Percentiles rank a stretch among this genome's conserved stretches.
Conservation (phyloP, 2,888 invertebrate genomes). For the Scaptomyza tumidula region DNA sequence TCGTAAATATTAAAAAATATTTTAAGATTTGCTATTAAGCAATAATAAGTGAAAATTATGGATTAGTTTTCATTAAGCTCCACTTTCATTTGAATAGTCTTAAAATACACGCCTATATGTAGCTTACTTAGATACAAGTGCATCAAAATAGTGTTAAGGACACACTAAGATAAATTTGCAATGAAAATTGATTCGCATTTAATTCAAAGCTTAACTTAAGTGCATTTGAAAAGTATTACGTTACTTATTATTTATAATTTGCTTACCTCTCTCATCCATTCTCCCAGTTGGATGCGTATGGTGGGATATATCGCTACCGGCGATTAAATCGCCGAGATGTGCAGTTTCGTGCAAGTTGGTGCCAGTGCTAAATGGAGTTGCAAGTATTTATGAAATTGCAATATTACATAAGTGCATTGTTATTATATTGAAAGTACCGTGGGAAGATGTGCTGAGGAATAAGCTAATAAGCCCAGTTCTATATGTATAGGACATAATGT, state of each 20-base stretch:
- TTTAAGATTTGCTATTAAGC: not conserved
- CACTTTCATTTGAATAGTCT: not conserved
- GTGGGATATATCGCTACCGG: slow-evolving; percentile 81
- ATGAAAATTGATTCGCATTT: not conserved
- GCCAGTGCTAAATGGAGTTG: slow-evolving; percentile 77
- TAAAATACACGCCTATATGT: not conserved
- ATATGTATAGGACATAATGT: not conserved
- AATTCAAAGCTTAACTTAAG: slow-evolving; percentile 9
- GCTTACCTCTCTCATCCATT: slow-evolving; percentile 82
- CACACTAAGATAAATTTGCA: not conserved
- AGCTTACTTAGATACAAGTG: not conserved
- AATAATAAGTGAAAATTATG: not conserved
- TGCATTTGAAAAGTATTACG: slow-evolving; percentile 18
- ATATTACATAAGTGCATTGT: slow-evolving; percentile 40
- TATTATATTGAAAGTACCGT: slow-evolving; percentile 7
- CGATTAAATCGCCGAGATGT: slow-evolving; percentile 77
- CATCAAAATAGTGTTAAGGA: not conserved
- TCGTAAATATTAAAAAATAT: not conserved
- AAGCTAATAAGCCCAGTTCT: slow-evolving; percentile 9
- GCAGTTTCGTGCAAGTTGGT: slow-evolving; percentile 80
- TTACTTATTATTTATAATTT: not conserved
- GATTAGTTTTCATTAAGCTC: not conserved
- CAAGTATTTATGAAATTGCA: slow-evolving; percentile 38
- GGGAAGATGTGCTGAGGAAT: not conserved
- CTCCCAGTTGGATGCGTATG: slow-evolving; percentile 72